Conservation (phyloP, 2,888 invertebrate species). For the Microctonus hyperodae region DNA sequence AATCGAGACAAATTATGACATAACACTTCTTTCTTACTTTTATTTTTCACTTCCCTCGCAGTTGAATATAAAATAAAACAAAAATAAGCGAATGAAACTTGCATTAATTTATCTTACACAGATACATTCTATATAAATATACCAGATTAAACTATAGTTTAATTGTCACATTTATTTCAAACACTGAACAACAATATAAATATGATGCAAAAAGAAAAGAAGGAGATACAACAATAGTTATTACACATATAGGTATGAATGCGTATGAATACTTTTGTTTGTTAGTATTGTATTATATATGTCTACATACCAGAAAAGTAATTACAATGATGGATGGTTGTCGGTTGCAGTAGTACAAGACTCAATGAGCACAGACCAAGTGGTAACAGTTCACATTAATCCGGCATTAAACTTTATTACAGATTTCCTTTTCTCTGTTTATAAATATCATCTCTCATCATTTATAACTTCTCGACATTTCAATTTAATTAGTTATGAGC, state of each 20-base stretch:
- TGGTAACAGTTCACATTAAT: conserved; percentile 26
- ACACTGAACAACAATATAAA: conserved; percentile 12
- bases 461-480: conserved; percentile 3
- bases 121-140: background rate
- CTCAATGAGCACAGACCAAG: conserved; percentile 20
- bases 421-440: background rate
- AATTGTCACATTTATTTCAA: background rate
- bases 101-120: conserved; percentile 1
- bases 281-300: background rate
- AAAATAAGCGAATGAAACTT: background rate
- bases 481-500: background rate
- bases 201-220: background rate
- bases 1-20: background rate
- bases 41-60: background rate
- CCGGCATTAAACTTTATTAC: conserved; percentile 17
- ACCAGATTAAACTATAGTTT: conserved; percentile 2
- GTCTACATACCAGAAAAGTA: conserved; percentile 4
- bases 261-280: background rate
- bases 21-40: background rate
- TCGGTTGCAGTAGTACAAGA: conserved; percentile 4
- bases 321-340: conserved; percentile 24
- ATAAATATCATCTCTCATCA: conserved; percentile 4
- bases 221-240: conserved; percentile 2
- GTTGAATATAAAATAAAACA: background rate
- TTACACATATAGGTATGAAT: background rate